phyloP scores from a whole-genome alignment of 2,113 vertebrate species.

The Cariama cristata region DNA sequence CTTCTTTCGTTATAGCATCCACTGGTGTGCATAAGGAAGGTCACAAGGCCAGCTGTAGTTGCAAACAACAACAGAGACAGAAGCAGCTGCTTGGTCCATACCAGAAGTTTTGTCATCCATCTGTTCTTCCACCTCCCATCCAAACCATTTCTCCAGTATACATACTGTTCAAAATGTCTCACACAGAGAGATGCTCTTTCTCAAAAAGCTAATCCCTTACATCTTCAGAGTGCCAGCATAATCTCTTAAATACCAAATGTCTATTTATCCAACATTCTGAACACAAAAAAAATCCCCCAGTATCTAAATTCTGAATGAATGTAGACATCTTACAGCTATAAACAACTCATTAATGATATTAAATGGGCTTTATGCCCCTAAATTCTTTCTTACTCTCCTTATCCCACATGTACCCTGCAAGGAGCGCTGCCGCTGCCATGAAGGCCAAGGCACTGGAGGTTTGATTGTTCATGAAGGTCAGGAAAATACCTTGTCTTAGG shows the following conservation, averaged over 20 bases:
- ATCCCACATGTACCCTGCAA: neutral
- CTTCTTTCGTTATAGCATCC: neutral
- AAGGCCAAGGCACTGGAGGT: neutral
- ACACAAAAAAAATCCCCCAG: neutral
- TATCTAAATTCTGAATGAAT: neutral
- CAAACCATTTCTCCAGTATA: neutral
- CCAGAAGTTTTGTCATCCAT: neutral
- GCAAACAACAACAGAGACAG: neutral
- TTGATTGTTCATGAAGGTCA: neutral
- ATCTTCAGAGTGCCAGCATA: neutral
- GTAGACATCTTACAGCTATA: neutral
- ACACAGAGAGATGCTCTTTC: neutral
- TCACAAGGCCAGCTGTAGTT: neutral
- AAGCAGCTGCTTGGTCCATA: neutral
- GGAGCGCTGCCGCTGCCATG: neutral
- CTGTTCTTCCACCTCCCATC: neutral
- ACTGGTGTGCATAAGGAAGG: neutral
- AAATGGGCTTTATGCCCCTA: neutral
- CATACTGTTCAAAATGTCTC: neutral
- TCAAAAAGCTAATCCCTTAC: neutral
- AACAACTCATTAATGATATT: neutral
- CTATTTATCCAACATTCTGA: fast-evolving
- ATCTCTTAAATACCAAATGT: neutral
- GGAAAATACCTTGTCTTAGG: neutral
- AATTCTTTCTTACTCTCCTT: neutral